Evolutionary conservation across 2,113 vertebrate species (phyloP), one percentile per base, ranked within the genome.

Genomic region (Gobiocypris rarus): DNA sequence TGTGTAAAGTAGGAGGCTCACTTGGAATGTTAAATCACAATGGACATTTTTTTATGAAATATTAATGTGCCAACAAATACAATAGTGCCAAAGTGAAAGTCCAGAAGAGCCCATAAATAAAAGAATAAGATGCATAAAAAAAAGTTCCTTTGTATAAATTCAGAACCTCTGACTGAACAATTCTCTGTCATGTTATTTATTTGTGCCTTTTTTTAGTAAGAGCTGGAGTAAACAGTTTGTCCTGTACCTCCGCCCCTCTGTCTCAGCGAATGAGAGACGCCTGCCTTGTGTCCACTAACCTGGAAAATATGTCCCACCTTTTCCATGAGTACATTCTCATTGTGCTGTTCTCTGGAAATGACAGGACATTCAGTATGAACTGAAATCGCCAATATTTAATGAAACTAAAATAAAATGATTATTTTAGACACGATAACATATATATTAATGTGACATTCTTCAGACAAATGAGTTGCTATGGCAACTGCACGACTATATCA

Each of bases 211-310:
- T 58, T 24, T 41, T 9, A 41, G 10, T 26, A 24, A 78, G 38
- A 10, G n/a, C 34, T 78, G 75, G n/a, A 17, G 22, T 24, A 58
- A 34, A 78, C 56, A 61, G 13, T n/a, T 45, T 78, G 22, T 78
- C 19, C 54, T 24, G 52, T 5, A 11, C 5, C 11, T 59, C 52
- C 54, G 13, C 13, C 74, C 74, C 75, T 77, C 52, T 59, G 52
- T 59, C 54, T 43, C 75, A 58, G 54, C 75, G 52, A 77, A 77
- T 77, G 52, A 77, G 75, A 77, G 54, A 77, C 3, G 45, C 50
- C 28, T 56, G 28, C 17, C 74, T 56, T 38, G 34, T 17, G 0
- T 28, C 28, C 17, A 56, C 54, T 77, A 77, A 58, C 75, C 75
- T 59, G 54, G 54, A 59, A 59, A 59, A 77, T 41, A 77, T 77